A percentile compares a stretch with the other conserved stretches of the same genome.
Evolutionary conservation across 2,797 vertebrate species (phyloP).

Genomic region (Rhinoraja longicauda): DNA sequence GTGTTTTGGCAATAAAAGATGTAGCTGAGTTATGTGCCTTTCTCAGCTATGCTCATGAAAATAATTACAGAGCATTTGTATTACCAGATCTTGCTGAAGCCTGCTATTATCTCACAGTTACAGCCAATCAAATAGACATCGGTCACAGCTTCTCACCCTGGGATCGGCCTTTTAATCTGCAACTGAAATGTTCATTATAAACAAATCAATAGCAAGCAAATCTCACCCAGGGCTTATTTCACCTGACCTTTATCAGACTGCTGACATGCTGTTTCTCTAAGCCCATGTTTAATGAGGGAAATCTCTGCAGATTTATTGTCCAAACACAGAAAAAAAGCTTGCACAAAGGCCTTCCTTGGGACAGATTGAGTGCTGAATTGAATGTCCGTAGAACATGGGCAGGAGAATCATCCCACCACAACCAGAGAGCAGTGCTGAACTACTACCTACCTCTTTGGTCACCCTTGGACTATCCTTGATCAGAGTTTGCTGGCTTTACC

Average conservation of each 20-base stretch:
- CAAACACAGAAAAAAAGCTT: neutral
- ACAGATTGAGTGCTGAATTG: too few species aligned
- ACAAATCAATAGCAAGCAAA: neutral
- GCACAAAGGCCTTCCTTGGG: neutral
- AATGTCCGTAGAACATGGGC: too few species aligned
- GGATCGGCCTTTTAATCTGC: neutral
- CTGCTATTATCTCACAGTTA: neutral
- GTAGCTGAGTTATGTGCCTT: neutral
- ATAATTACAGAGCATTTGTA: neutral
- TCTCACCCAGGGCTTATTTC: neutral
- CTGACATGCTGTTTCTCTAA: neutral
- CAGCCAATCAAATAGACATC: slow-evolving; percentile 5
- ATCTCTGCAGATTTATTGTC: neutral
- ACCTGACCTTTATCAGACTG: neutral
- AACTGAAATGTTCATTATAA: slow-evolving; percentile 11
- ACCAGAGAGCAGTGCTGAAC: too few species aligned
- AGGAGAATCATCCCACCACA: too few species aligned
- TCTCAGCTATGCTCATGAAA: neutral
- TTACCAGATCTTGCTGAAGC: neutral
- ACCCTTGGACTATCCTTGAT: too few species aligned
- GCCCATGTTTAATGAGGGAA: neutral
- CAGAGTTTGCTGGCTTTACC: too few species aligned
- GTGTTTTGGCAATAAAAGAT: neutral
- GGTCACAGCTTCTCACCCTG: neutral
- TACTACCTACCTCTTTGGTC: too few species aligned